These are phyloP conservation scores for Diglossa brunneiventris DNA, from an alignment of 2,113 vertebrate genomes.

Conservation along the genomic window DNA sequence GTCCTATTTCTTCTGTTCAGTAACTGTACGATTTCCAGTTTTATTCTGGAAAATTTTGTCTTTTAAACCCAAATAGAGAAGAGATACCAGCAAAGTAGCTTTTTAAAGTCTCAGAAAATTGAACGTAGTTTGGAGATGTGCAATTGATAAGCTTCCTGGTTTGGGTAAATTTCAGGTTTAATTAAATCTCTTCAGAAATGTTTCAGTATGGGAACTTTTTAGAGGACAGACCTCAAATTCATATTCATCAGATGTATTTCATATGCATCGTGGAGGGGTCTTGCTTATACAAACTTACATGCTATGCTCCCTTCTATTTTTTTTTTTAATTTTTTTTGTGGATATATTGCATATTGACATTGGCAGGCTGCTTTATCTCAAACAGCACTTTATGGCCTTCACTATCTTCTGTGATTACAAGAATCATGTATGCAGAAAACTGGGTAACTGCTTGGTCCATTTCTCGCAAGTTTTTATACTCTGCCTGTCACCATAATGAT, in stretches of 20 bases:
- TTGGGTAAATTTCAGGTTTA: background rate
- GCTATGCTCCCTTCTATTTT: background rate
- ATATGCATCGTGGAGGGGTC: background rate
- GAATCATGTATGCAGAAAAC: background rate
- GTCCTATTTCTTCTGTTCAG: background rate
- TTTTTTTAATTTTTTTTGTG: background rate
- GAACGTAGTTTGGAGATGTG: background rate
- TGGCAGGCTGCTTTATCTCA: background rate
- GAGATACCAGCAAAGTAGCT: background rate
- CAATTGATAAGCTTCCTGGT: background rate
- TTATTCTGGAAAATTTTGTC: background rate
- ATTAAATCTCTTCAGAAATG: background rate
- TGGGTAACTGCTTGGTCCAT: constrained; percentile 12
- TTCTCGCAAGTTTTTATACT: constrained; percentile 38
- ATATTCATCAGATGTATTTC: background rate
- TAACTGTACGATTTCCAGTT: background rate
- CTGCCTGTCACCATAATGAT: constrained; percentile 34
- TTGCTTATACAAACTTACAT: background rate
- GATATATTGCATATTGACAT: background rate
- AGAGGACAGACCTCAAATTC: background rate
- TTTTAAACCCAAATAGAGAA: background rate
- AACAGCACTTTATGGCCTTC: background rate
- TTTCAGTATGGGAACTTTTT: background rate
- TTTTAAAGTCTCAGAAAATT: background rate
- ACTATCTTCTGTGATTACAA: background rate